These are phyloP conservation scores for Trissolcus japonicus DNA, from an alignment of 2,888 invertebrate species.

Conservation along the genomic window DNA sequence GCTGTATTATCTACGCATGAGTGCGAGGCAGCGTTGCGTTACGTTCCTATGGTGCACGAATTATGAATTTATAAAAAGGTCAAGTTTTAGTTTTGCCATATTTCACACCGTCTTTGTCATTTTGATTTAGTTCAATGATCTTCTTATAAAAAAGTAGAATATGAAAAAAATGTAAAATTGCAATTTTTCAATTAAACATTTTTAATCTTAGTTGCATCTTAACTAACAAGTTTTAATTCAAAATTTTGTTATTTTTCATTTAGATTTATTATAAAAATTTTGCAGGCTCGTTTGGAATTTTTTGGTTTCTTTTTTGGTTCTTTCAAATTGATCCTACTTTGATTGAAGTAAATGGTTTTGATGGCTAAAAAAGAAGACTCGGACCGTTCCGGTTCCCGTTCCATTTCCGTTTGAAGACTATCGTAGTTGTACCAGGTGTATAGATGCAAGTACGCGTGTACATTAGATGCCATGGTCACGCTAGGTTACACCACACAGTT, in stretches of 20 bases:
- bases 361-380: neutral
- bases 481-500: conserved; percentile 57
- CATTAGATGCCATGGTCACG: conserved; percentile 60
- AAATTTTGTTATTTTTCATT: too few relatives aligned
- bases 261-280: too few relatives aligned
- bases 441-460: conserved; percentile 51
- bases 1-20: conserved; percentile 2
- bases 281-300: too few relatives aligned
- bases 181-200: too few relatives aligned
- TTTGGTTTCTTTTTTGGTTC: too few relatives aligned
- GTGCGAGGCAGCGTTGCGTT: conserved; percentile 2
- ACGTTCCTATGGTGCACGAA: neutral
- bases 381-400: conserved; percentile 72
- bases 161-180: too few relatives aligned
- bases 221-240: too few relatives aligned
- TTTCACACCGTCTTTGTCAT: neutral
- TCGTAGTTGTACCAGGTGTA: conserved; percentile 26
- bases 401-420: conserved; percentile 77
- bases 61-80: conserved; percentile 1
- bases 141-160: too few relatives aligned
- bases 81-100: conserved; percentile 1
- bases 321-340: neutral
- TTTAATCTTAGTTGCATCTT: too few relatives aligned
- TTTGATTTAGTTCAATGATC: too few relatives aligned
- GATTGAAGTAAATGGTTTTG: too few relatives aligned